These are phyloP conservation scores for Psammodynastes pulverulentus DNA, from an alignment of 2,113 vertebrate genomes.

Conservation along the genomic window DNA sequence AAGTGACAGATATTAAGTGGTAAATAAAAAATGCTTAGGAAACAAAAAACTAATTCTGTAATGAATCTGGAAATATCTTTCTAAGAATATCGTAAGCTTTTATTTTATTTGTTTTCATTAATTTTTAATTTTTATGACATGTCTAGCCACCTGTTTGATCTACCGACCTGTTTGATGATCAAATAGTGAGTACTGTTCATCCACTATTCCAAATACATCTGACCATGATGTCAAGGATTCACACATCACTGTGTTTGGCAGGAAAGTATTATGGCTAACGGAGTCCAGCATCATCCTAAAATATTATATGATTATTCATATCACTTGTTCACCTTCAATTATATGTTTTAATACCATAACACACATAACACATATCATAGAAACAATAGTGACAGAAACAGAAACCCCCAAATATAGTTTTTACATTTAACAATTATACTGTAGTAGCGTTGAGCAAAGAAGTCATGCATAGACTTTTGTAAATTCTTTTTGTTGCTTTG, in stretches of 20 bases:
- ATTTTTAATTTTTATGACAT: not conserved
- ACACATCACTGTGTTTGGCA: conserved; percentile 55
- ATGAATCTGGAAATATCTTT: not conserved
- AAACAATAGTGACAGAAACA: not conserved
- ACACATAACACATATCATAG: not conserved
- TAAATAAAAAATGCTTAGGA: not conserved
- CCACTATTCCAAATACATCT: conserved; percentile 51
- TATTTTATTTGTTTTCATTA: not conserved
- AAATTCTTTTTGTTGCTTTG: not conserved
- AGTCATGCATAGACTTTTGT: not conserved
- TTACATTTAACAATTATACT: not conserved
- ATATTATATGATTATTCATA: not conserved
- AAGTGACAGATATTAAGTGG: not conserved
- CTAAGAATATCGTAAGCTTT: not conserved
- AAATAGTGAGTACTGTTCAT: conserved; percentile 55
- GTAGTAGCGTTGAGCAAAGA: not conserved
- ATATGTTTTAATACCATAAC: not conserved
- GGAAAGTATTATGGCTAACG: conserved; percentile 56
- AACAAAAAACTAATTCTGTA: not conserved
- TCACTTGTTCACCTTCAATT: not conserved
- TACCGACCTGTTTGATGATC: conserved; percentile 62
- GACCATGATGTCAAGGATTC: conserved; percentile 64
- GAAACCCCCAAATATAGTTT: not conserved
- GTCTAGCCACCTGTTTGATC: no score
- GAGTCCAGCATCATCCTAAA: conserved; percentile 67